Conservation (phyloP, 2,888 invertebrate species). For the Laspeyria flexula region DNA sequence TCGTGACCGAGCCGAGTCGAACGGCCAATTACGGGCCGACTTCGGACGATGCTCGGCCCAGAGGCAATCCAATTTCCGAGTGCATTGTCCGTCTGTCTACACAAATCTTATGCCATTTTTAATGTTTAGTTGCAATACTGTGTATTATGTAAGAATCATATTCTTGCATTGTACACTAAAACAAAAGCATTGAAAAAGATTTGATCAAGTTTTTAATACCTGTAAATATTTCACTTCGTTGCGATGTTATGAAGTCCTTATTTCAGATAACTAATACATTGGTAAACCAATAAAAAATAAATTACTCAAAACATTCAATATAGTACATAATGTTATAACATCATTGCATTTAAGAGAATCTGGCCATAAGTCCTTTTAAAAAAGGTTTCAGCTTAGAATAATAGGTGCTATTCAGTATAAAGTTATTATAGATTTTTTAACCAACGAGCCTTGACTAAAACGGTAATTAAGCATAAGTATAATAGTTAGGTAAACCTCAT, state of each 20-base stretch:
- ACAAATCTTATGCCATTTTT: slow-evolving; percentile 45
- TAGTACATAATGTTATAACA: too few species aligned
- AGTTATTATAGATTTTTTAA: slow-evolving; percentile 20
- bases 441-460: slow-evolving; percentile 31
- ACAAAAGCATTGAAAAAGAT: too few species aligned
- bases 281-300: too few species aligned
- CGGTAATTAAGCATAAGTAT: slow-evolving; percentile 24
- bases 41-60: slow-evolving; percentile 61
- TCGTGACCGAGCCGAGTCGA: slow-evolving; percentile 58
- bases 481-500: slow-evolving; percentile 19
- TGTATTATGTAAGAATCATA: slow-evolving; percentile 8
- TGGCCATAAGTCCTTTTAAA: too few species aligned
- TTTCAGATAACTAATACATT: too few species aligned
- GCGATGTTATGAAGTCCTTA: too few species aligned
- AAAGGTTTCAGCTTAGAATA: too few species aligned
- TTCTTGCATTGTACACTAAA: neutral
- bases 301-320: too few species aligned
- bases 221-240: too few species aligned
- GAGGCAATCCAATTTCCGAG: slow-evolving; percentile 78
- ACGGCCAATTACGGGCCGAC: slow-evolving; percentile 70
- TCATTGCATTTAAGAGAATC: too few species aligned
- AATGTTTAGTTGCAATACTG: slow-evolving; percentile 32
- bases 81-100: slow-evolving; percentile 71
- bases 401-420: too few species aligned
- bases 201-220: too few species aligned